phyloP scores from a whole-genome alignment of 2,797 vertebrate species.

The Tenualosa thibaudeaui region DNA sequence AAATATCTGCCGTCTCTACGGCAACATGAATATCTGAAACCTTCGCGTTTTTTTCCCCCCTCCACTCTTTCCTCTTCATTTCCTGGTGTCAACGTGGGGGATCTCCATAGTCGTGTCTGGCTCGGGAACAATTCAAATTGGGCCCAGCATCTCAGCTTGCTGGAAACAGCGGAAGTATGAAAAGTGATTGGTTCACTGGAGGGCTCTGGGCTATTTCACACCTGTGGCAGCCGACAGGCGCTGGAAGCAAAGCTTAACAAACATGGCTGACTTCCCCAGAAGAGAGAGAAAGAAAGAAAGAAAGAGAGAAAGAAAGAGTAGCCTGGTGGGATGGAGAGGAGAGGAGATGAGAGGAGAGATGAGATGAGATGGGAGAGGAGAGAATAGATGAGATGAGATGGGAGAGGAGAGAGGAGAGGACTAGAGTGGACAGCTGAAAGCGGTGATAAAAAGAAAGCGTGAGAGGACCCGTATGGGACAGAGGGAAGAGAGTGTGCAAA shows the following conservation, averaged over 20 bases:
- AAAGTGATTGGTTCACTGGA: not conserved
- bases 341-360: not conserved
- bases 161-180: not conserved
- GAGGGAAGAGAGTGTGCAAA: not conserved
- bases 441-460: not conserved
- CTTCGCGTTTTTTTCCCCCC: not conserved
- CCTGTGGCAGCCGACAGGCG: not conserved
- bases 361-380: not conserved
- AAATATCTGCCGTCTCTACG: not conserved
- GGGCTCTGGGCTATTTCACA: not conserved
- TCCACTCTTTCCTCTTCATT: not conserved
- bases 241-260: constrained; percentile 15
- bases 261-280: not conserved
- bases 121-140: not conserved
- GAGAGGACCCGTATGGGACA: not conserved
- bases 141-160: not conserved
- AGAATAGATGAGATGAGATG: not conserved
- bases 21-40: constrained; percentile 11
- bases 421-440: not conserved
- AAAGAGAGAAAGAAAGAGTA: not conserved
- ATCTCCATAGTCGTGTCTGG: not conserved
- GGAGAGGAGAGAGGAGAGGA: not conserved
- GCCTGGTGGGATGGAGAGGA: constrained; percentile 5
- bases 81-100: not conserved
- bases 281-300: not conserved